Base-by-base conservation (phyloP, 2,113 vertebrate species). In the Pleuronectes platessa region DNA sequence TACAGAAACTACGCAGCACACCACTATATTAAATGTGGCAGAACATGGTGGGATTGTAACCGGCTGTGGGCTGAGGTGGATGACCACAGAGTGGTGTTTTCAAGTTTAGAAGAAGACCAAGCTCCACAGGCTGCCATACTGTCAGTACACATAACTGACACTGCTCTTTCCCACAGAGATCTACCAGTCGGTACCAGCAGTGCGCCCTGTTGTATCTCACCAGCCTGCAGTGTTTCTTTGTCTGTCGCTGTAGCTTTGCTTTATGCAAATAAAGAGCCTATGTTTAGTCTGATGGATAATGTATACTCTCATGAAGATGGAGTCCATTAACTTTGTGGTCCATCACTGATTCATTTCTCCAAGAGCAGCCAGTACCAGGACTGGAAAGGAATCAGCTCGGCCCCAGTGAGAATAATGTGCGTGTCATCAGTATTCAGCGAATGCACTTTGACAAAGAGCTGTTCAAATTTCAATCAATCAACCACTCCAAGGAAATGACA, bases 141-240 rank as follows among this genome's bases (percentile, higher is more conserved):
- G 83, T 75, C 81, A 55, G 3, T 2, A 3, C 14, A 20, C 60
- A 63, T 85, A 73, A 83, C n/a, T 7, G 12, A 53, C 18, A 2
- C 15, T n/a, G n/a, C 21, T 45, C 49, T 17, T 17, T 21, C 71
- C 61, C 51, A 14, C 64, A 61, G 67, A 76, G 53, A 51, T 65
- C 70, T 2, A 31, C 77, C 89, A 86, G 84, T 75, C 82, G 84
- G 80, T 56, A 70, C 42, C 68, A 60, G 54, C 56, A n/a, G 62
- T 5, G 42, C 73, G 67, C 71, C 31, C 64, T 40, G 72, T 7
- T 21, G 2, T 61, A 27, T 67, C 54, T 15, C 49, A 56, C 72
- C 71, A 45, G 35, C 17, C 54, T 69, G 35, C 70, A 61, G 17
- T 12, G 49, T 56, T 70, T n/a, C 2, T 20, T 35, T 18, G 10